Evolutionary conservation across 1,140 invertebrate genomes (phyloP).

Genomic region (Mesaphorura yosii): DNA sequence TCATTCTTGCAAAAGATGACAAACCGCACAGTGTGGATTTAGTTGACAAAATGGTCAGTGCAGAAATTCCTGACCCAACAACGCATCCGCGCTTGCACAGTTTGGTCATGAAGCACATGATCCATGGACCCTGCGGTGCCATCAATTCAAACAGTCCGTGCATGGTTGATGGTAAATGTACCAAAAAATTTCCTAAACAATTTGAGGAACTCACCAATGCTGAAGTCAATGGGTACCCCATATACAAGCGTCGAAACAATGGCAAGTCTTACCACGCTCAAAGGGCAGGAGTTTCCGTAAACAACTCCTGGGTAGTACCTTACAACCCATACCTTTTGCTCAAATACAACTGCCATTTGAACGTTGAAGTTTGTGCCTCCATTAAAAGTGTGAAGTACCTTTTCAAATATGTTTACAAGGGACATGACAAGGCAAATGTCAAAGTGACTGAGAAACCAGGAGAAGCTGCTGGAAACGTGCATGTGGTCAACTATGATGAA

Average conservation of each 20-base stretch:
- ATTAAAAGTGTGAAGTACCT: conserved; percentile 44
- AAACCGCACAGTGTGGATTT: conserved; percentile 16
- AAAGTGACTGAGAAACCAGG: conserved; percentile 6
- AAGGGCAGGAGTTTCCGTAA: too few species aligned
- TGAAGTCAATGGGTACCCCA: conserved; percentile 35
- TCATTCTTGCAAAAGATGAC: conserved; percentile 27
- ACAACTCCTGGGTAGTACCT: conserved; percentile 44
- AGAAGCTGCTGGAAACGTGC: too few species aligned
- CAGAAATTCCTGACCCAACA: conserved; percentile 25
- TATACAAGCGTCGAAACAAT: conserved; percentile 29
- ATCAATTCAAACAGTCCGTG: conserved; percentile 20
- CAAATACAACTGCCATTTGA: conserved; percentile 42
- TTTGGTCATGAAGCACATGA: conserved; percentile 13
- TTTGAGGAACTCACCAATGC: conserved; percentile 31
- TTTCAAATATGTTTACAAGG: conserved; percentile 32
- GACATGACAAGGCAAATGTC: conserved; percentile 24
- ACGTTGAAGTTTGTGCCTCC: conserved; percentile 42
- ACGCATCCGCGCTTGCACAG: conserved; percentile 9
- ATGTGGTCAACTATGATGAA: not conserved
- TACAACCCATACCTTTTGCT: conserved; percentile 42
- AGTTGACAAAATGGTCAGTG: conserved; percentile 27
- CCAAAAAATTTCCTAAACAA: conserved; percentile 32
- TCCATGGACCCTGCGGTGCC: conserved; percentile 18
- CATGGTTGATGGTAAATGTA: conserved; percentile 33
- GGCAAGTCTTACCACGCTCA: not conserved